A percentile compares a stretch with the other conserved stretches of the same genome.
phyloP scores from a whole-genome alignment of 2,113 vertebrate species.

The Elanus axillaris region DNA sequence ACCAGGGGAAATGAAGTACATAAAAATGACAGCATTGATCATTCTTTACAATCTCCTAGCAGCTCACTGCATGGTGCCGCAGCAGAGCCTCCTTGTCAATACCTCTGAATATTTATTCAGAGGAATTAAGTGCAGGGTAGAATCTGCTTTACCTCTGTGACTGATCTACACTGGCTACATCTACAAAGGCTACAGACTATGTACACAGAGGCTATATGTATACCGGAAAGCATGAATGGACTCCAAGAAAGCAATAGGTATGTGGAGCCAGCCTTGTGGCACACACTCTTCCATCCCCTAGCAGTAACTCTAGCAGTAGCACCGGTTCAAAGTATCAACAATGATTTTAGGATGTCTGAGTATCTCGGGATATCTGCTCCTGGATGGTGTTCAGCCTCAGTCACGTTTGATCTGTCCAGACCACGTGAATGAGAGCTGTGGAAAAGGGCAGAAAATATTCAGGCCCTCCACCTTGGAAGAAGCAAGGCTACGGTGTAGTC shows the following conservation, averaged over 20 bases:
- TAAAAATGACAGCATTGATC: neutral
- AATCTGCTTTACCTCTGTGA: neutral
- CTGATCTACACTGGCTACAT: neutral
- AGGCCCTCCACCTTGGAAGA: neutral
- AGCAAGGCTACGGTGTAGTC: neutral
- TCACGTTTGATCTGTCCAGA: neutral
- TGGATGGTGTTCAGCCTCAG: neutral
- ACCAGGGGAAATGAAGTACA: neutral
- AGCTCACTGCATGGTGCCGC: neutral
- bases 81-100: neutral
- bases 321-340: accelerated
- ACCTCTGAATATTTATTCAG: neutral
- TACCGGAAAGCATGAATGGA: neutral
- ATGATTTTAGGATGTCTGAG: neutral
- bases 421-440: neutral
- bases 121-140: neutral
- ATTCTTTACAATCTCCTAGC: neutral
- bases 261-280: neutral
- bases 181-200: neutral
- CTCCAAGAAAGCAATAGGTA: neutral
- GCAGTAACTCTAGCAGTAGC: neutral
- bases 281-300: neutral
- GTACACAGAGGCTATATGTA: neutral
- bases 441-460: neutral
- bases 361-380: neutral